A percentile compares a stretch with the other conserved stretches of the same genome.
Evolutionary conservation across 2,888 invertebrate genomes (phyloP).

Genomic region (Noctua fimbriata): DNA sequence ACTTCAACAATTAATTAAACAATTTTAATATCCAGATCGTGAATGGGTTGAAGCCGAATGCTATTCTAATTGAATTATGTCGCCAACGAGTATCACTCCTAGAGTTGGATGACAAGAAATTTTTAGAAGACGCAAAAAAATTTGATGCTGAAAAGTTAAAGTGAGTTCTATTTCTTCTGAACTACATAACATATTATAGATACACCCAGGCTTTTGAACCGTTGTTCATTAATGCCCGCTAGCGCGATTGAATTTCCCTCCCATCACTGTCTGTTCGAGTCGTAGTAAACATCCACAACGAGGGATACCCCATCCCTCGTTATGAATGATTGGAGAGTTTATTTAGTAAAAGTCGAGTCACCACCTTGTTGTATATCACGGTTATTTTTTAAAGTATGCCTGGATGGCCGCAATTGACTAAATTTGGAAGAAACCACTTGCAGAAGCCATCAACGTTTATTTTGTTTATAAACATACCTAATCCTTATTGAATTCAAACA

Average conservation of each 20-base stretch:
- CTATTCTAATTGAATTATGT: constrained; percentile 86
- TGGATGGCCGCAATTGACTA: not conserved
- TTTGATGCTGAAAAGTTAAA: constrained; percentile 84
- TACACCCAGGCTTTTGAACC: not conserved
- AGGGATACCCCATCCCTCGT: not conserved
- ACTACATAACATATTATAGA: not conserved
- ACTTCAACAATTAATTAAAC: not conserved
- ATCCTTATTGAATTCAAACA: constrained; percentile 56
- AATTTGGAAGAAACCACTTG: not conserved
- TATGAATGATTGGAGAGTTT: not conserved
- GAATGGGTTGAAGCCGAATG: constrained; percentile 82
- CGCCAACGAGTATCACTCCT: constrained; percentile 86
- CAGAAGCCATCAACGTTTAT: not conserved
- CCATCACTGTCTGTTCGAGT: not conserved
- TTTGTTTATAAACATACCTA: not conserved
- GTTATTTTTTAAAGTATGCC: not conserved
- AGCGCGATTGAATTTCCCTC: not conserved
- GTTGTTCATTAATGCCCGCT: not conserved
- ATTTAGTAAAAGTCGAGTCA: not conserved
- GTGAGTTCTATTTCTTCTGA: constrained; percentile 71
- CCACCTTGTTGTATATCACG: not conserved
- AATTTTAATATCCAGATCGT: constrained; percentile 79
- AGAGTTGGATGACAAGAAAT: constrained; percentile 86
- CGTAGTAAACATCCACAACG: not conserved
- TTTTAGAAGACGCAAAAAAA: constrained; percentile 87